Evolutionary conservation across 2,113 vertebrate genomes (phyloP).

Genomic region (Solea senegalensis): DNA sequence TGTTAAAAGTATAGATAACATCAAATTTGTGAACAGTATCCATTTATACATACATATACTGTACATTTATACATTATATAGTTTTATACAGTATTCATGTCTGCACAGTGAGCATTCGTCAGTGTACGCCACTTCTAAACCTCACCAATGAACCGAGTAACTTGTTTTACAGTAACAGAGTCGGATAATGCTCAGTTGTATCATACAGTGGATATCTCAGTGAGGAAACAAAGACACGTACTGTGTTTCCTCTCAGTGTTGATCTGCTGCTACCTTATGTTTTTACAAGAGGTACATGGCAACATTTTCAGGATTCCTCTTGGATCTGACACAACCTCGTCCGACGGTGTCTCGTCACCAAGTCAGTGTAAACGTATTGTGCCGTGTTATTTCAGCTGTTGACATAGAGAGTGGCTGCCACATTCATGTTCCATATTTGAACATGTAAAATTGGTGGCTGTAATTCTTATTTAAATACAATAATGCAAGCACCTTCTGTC

Average conservation of each 20-base stretch:
- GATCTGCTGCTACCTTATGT: background rate
- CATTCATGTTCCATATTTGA: background rate
- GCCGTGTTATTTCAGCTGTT: background rate
- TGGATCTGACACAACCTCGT: background rate
- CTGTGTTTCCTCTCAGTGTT: background rate
- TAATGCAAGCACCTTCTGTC: background rate
- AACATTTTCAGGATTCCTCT: background rate
- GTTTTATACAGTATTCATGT: background rate
- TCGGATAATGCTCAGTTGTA: too few species aligned
- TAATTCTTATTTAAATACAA: constrained; percentile 1
- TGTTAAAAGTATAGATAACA: too few species aligned
- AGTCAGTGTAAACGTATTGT: background rate
- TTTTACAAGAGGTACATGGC: background rate
- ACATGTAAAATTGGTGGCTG: background rate
- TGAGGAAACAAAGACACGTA: background rate
- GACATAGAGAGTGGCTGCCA: background rate
- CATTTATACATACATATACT: background rate
- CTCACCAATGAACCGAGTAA: background rate
- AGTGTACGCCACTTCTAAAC: background rate
- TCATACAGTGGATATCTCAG: background rate
- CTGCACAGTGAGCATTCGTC: background rate
- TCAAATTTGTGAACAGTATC: background rate
- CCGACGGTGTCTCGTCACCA: background rate
- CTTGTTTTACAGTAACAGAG: background rate
- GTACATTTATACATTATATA: background rate